phyloP scores from a whole-genome alignment of 2,888 invertebrate genomes.

The Drosophila prostipennis region DNA sequence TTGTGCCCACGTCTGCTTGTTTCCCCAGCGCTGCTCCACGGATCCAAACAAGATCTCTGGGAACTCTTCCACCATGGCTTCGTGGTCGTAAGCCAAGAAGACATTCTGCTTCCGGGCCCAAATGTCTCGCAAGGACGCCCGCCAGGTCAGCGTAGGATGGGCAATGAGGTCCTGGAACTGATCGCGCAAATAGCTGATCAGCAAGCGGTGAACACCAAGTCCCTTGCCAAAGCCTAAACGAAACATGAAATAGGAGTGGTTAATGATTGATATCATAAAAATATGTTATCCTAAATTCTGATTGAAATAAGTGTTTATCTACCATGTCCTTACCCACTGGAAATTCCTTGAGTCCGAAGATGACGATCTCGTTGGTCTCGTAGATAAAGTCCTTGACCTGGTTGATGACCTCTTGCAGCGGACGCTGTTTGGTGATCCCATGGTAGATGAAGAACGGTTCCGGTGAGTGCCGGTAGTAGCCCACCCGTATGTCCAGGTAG shows the following conservation, averaged over 20 bases:
- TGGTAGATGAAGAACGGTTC: conserved; percentile 86
- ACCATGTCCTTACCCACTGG: conserved; percentile 84
- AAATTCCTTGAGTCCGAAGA: conserved; percentile 87
- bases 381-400: conserved; percentile 86
- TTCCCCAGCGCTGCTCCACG: conserved; percentile 88
- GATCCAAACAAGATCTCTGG: conserved; percentile 85
- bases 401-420: conserved; percentile 85
- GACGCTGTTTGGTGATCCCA: conserved; percentile 85
- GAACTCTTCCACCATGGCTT: conserved; percentile 80
- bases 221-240: conserved; percentile 84
- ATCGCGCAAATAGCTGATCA: conserved; percentile 85
- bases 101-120: conserved; percentile 85
- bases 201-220: conserved; percentile 85
- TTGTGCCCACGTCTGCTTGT: conserved; percentile 86
- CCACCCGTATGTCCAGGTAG: conserved; percentile 87
- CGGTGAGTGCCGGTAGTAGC: conserved; percentile 83
- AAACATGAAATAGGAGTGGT: neutral
- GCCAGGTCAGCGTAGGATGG: conserved; percentile 85
- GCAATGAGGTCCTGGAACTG: conserved; percentile 86
- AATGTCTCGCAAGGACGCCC: conserved; percentile 84
- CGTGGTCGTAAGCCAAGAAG: conserved; percentile 85
- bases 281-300: no score
- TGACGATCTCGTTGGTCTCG: conserved; percentile 86
- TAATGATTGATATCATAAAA: no score
- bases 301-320: no score